Conservation (phyloP, 2,888 invertebrate genomes). For the Cephonodes hylas region DNA sequence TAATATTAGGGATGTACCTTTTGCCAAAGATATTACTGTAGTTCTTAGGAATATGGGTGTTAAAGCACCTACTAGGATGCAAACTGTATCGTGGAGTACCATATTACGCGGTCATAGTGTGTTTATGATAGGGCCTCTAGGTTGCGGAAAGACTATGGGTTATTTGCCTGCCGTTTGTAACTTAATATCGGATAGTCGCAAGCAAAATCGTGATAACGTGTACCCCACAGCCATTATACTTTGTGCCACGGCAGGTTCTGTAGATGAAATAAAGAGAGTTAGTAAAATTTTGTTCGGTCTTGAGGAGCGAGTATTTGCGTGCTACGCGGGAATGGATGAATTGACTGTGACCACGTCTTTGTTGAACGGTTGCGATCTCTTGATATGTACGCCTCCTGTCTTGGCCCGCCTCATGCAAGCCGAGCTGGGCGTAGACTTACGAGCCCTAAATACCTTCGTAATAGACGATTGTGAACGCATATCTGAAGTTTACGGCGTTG, state of each 20-base stretch:
- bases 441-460: slow-evolving; percentile 83
- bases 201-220: slow-evolving; percentile 53
- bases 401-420: slow-evolving; percentile 69
- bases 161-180: slow-evolving; percentile 86
- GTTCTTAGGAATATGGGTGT: slow-evolving; percentile 56
- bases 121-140: slow-evolving; percentile 81
- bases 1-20: slow-evolving; percentile 54
- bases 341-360: slow-evolving; percentile 64
- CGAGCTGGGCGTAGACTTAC: slow-evolving; percentile 77
- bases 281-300: slow-evolving; percentile 64
- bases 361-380: slow-evolving; percentile 85
- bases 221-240: slow-evolving; percentile 85
- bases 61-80: slow-evolving; percentile 76
- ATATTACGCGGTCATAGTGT: slow-evolving; percentile 84
- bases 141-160: slow-evolving; percentile 86
- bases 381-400: slow-evolving; percentile 85
- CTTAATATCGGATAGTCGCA: slow-evolving; percentile 70
- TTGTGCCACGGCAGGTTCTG: slow-evolving; percentile 82
- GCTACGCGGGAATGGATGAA: slow-evolving; percentile 67
- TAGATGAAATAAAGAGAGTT: slow-evolving; percentile 64
- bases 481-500: slow-evolving; percentile 73
- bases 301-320: slow-evolving; percentile 56
- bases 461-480: slow-evolving; percentile 87
- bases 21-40: slow-evolving; percentile 51
- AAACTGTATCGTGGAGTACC: slow-evolving; percentile 86